Conservation (phyloP, 2,888 invertebrate genomes). For the Netelia fuscicornis region DNA sequence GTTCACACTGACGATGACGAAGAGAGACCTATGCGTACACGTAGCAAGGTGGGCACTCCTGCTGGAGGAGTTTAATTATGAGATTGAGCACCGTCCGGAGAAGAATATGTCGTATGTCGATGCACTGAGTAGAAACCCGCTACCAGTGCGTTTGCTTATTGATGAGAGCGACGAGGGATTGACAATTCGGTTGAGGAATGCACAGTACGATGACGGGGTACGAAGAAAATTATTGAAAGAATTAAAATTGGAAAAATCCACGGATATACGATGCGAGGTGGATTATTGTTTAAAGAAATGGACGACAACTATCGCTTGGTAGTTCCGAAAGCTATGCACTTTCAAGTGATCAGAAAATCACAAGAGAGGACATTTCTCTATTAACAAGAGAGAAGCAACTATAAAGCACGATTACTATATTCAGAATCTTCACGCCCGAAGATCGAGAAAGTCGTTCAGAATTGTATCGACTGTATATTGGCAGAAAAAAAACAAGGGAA, state of each 20-base stretch:
- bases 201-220: constrained; percentile 30
- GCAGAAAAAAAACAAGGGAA: constrained; percentile 64
- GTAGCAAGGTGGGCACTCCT: no score
- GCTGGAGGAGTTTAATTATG: constrained; percentile 17
- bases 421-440: constrained; percentile 50
- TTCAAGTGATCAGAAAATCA: constrained; percentile 55
- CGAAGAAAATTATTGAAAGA: constrained; percentile 17
- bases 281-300: constrained; percentile 51
- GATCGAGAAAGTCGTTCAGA: constrained; percentile 53
- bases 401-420: constrained; percentile 65
- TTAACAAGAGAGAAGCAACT: constrained; percentile 63
- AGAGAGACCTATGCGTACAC: no score
- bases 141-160: constrained; percentile 29
- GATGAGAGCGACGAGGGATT: constrained; percentile 24
- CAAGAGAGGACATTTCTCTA: constrained; percentile 67
- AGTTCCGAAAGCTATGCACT: constrained; percentile 61
- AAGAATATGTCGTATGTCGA: constrained; percentile 69
- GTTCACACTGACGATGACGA: no score
- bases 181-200: not conserved
- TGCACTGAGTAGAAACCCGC: constrained; percentile 67
- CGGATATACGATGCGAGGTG: constrained; percentile 28
- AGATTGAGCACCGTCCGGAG: constrained; percentile 65
- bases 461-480: constrained; percentile 68
- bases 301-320: constrained; percentile 60
- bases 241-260: not conserved